Evolutionary conservation across 37 sponge, comb jelly and placozoan species (phyloP), one percentile per base, ranked within the genome.

Genomic region (Axinella damicornis): DNA sequence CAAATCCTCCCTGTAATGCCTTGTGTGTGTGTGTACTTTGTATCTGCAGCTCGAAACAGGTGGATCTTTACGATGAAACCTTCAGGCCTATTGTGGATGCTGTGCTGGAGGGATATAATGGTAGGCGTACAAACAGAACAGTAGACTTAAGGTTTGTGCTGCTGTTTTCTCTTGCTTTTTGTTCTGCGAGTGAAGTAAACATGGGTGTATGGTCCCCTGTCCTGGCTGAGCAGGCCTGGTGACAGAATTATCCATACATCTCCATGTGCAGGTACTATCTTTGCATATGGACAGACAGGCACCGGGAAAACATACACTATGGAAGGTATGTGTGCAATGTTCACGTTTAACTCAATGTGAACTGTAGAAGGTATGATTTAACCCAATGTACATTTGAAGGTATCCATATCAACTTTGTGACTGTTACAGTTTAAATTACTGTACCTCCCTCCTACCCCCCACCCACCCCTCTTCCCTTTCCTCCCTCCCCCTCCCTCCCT

Each of bases 241-340:
- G n/a, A n/a, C n/a, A n/a, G n/a, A n/a, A n/a, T n/a, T n/a, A n/a
- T n/a, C n/a, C n/a, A n/a, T n/a, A n/a, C n/a, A n/a, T n/a, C n/a
- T n/a, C n/a, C n/a, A 46, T 9, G 6, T 46, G 46, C 46, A 84
- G 95, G 95, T 0, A 98, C 98, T 12, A 89, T 98, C 25, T 98
- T 98, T 85, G 98, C 98, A n/a, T 98, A 98, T 74, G 98, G 98
- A 30, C 98, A 98, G 78, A 98, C 98, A 13, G 98, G 98, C 5
- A 96, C 98, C 52, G 98, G 98, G 0, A 98, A 98, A 82, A 98
- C 98, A 0, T 96, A 85, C 68, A 98, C 98, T 54, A 98, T 98
- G 98, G 95, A 98, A 85, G 98, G 98, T 88, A 76, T 54, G 58
- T 20, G 31, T 15, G 32, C 28, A 13, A 9, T 78, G 46, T 46